Evolutionary conservation across 2,888 invertebrate species (phyloP).

Genomic region (Drosophila macrospina): DNA sequence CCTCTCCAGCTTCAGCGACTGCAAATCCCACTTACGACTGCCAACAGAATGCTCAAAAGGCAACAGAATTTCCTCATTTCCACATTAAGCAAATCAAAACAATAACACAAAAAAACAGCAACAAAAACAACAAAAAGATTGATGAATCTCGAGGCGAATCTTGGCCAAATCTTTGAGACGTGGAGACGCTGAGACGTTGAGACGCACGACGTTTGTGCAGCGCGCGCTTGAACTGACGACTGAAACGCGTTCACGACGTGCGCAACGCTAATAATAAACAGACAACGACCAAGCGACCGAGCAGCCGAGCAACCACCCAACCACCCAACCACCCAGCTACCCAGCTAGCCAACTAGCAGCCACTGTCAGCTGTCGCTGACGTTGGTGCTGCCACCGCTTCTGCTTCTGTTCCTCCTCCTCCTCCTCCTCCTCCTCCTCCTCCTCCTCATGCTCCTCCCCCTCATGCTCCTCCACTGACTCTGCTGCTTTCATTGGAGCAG

Average conservation of each 20-base stretch:
- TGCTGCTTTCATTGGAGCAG: constrained; percentile 72
- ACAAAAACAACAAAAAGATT: constrained; percentile 4
- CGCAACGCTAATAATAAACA: constrained; percentile 68
- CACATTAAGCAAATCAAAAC: constrained; percentile 20
- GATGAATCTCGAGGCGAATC: constrained; percentile 2
- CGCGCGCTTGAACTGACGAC: constrained; percentile 73
- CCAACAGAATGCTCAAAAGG: constrained; percentile 47
- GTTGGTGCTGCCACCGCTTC: background rate
- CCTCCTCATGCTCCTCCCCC: too few relatives aligned
- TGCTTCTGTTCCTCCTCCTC: constrained; percentile 11
- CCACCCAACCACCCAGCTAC: constrained; percentile 31
- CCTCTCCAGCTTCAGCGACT: background rate
- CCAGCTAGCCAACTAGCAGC: constrained; percentile 4
- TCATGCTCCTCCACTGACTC: background rate
- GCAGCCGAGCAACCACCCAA: constrained; percentile 5
- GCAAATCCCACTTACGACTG: constrained; percentile 54
- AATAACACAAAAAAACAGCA: constrained; percentile 1
- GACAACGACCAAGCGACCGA: constrained; percentile 30
- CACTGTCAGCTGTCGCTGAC: constrained; percentile 2
- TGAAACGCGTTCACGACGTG: constrained; percentile 68
- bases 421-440: constrained; percentile 6
- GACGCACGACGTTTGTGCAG: constrained; percentile 52
- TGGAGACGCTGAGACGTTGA: constrained; percentile 5
- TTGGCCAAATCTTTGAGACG: constrained; percentile 19
- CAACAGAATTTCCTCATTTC: constrained; percentile 50